These are phyloP conservation scores for Heteromurus nitidus DNA, from an alignment of 2,888 invertebrate species.

Conservation along the genomic window DNA sequence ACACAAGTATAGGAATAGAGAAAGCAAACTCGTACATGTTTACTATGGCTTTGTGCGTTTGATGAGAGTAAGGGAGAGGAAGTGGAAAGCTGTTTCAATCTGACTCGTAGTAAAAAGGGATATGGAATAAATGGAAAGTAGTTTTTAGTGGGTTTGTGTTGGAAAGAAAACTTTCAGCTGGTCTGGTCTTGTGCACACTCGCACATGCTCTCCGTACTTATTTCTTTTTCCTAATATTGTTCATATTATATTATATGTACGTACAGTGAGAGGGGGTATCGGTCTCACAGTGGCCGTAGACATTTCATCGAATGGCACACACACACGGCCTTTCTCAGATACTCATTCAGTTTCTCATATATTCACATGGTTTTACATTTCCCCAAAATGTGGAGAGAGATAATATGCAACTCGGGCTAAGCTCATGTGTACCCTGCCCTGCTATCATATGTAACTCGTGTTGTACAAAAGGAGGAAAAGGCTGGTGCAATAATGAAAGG, in stretches of 20 bases:
- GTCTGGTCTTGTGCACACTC: neutral
- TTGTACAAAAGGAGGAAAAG: constrained; percentile 18
- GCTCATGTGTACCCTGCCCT: no score
- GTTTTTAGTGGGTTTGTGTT: constrained; percentile 34
- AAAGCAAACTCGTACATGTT: constrained; percentile 10
- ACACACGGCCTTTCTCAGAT: constrained; percentile 17
- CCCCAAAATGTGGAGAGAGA: constrained; percentile 18
- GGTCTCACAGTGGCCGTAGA: constrained; percentile 35
- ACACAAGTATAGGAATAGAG: constrained; percentile 3
- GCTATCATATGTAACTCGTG: neutral
- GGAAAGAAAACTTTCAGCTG: neutral
- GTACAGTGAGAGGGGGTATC: no score
- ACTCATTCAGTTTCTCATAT: constrained; percentile 30
- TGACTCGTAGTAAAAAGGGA: constrained; percentile 35
- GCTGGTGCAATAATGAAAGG: constrained; percentile 39
- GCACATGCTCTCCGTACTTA: neutral
- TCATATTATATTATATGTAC: constrained; percentile 5
- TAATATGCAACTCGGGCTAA: no score
- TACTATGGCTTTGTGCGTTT: constrained; percentile 32
- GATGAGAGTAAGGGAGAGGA: constrained; percentile 34
- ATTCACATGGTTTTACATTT: constrained; percentile 21
- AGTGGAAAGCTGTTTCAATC: constrained; percentile 52
- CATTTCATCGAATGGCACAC: constrained; percentile 41
- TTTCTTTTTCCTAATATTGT: neutral
- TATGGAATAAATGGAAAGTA: constrained; percentile 54